phyloP scores from a whole-genome alignment of 2,113 vertebrate genomes.

The Phrynosoma platyrhinos region DNA sequence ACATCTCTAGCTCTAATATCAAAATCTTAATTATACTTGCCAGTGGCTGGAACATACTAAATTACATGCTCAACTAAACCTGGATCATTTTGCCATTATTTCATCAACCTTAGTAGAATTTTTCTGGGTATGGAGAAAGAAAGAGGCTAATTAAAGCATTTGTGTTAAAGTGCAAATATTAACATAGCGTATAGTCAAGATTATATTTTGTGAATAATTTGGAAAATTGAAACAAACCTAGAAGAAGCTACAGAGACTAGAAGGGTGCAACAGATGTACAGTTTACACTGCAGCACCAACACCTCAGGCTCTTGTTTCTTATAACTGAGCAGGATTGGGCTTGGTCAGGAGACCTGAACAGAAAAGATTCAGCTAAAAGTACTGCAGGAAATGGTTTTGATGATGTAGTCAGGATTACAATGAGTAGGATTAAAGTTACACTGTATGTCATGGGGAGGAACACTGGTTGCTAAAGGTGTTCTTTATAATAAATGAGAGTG shows the following conservation, averaged over 20 bases:
- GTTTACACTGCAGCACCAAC: conserved; percentile 59
- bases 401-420: conserved; percentile 57
- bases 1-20: conserved; percentile 12
- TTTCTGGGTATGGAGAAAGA: background rate
- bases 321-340: conserved; percentile 57
- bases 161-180: conserved; percentile 23
- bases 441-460: conserved; percentile 33
- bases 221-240: conserved; percentile 41
- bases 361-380: conserved; percentile 45
- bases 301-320: conserved; percentile 65
- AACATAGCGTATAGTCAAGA: background rate
- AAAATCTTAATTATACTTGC: background rate
- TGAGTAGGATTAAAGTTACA: conserved; percentile 36
- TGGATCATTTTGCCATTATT: background rate
- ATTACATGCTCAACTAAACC: background rate
- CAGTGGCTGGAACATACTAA: conserved; percentile 40
- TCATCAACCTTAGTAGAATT: background rate
- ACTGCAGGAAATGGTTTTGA: conserved; percentile 69
- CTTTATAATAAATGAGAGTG: background rate
- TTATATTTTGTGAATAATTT: conserved; percentile 16
- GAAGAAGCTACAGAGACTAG: conserved; percentile 40
- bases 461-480: conserved; percentile 4
- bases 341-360: conserved; percentile 63
- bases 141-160: background rate
- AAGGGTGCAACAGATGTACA: conserved; percentile 46